A percentile compares a stretch with the other conserved stretches of the same genome.
These are phyloP conservation scores for Aporophyla lueneburgensis DNA, from an alignment of 2,888 invertebrate genomes.

Conservation along the genomic window DNA sequence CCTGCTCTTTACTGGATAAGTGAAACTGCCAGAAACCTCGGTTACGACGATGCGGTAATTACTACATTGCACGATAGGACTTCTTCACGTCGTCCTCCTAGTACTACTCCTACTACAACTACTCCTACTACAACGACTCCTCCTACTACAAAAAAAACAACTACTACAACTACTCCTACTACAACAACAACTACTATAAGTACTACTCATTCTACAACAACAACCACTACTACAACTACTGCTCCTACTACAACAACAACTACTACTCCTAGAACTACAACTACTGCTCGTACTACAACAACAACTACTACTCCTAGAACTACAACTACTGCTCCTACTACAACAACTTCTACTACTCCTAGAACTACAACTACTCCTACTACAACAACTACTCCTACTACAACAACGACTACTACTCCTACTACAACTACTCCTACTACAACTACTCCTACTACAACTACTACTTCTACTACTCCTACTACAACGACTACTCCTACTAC, in stretches of 20 bases:
- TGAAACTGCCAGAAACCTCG: slow-evolving; percentile 51
- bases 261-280: background rate
- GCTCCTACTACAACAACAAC: background rate
- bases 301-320: background rate
- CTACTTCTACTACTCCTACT: no score
- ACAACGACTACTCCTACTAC: no score
- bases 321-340: background rate
- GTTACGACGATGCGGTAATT: slow-evolving; percentile 28
- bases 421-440: no score
- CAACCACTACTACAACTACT: no score
- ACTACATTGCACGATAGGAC: slow-evolving; percentile 27
- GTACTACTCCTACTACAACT: no score
- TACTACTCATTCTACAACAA: background rate
- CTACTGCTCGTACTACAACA: background rate
- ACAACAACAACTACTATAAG: background rate
- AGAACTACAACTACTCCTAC: no score
- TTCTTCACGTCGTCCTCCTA: background rate
- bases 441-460: no score
- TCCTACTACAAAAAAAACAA: background rate
- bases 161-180: background rate
- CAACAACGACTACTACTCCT: no score
- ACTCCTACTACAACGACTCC: no score
- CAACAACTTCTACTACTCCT: no score
- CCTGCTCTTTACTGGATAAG: slow-evolving; percentile 75
- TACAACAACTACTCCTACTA: no score